Evolutionary conservation across 2,113 vertebrate genomes (phyloP).

Genomic region (Dicerorhinus sumatrensis): DNA sequence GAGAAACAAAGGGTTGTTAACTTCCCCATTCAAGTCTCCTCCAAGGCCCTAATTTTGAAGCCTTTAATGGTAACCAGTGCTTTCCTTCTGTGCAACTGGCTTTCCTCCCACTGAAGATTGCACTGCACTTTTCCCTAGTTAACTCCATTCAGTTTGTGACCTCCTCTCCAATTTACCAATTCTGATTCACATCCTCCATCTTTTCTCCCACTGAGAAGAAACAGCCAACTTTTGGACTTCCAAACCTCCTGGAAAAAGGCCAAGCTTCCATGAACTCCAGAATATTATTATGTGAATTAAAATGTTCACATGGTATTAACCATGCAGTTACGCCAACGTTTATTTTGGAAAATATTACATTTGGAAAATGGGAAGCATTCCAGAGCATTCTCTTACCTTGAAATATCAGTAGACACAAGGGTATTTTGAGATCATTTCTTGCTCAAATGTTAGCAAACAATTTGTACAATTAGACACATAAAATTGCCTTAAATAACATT

Average conservation of each 20-base stretch:
- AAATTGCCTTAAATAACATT: slow-evolving; percentile 80
- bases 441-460: slow-evolving; percentile 79
- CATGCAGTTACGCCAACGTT: slow-evolving; percentile 82
- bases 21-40: slow-evolving; percentile 54
- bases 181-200: slow-evolving; percentile 42
- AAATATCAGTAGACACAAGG: slow-evolving; percentile 85
- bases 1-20: slow-evolving; percentile 41
- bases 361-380: slow-evolving; percentile 87
- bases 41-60: slow-evolving; percentile 60
- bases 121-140: slow-evolving; percentile 51
- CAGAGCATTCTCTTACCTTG: slow-evolving; percentile 88
- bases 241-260: slow-evolving; percentile 75
- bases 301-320: slow-evolving; percentile 84
- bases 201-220: slow-evolving; percentile 73
- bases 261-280: slow-evolving; percentile 80
- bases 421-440: slow-evolving; percentile 82
- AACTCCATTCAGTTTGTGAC: slow-evolving; percentile 53
- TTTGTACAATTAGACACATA: slow-evolving; percentile 75
- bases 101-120: slow-evolving; percentile 61
- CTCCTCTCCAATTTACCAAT: slow-evolving; percentile 67
- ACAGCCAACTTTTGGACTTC: slow-evolving; percentile 54
- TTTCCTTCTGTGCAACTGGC: slow-evolving; percentile 57
- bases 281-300: slow-evolving; percentile 83
- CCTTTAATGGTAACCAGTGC: slow-evolving; percentile 75
- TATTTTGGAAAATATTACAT: slow-evolving; percentile 86